A percentile compares a stretch with the other conserved stretches of the same genome.
These are phyloP conservation scores for Myiothlypis chrysogaster DNA, from an alignment of 2,797 vertebrate species.

Conservation along the genomic window DNA sequence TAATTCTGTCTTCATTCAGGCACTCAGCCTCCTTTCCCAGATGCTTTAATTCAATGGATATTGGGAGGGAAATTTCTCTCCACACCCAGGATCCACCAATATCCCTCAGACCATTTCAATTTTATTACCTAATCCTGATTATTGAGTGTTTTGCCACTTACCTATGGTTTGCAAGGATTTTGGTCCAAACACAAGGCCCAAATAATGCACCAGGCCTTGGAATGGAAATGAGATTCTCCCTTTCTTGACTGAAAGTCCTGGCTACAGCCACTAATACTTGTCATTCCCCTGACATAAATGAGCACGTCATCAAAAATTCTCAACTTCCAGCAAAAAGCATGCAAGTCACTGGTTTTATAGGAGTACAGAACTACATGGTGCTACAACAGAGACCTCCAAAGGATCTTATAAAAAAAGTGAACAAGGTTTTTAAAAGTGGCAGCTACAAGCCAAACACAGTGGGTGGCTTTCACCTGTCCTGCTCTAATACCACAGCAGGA, in stretches of 20 bases:
- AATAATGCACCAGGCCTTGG: background rate
- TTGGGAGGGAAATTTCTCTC: slow-evolving; percentile 6
- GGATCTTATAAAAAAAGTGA: background rate
- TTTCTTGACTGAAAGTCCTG: background rate
- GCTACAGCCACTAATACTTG: background rate
- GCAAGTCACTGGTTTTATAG: background rate
- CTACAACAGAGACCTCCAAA: background rate
- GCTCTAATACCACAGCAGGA: background rate
- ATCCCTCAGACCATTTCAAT: background rate
- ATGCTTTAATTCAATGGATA: background rate
- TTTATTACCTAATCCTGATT: slow-evolving; percentile 28
- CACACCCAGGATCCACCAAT: background rate
- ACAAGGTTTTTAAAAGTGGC: background rate
- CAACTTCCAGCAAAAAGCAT: background rate
- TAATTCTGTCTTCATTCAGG: background rate
- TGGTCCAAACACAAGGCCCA: background rate
- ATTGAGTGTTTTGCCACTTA: slow-evolving; percentile 7
- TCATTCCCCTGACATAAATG: background rate
- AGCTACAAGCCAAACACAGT: background rate
- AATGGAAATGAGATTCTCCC: background rate
- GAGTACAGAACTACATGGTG: background rate
- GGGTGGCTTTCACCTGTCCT: slow-evolving; percentile 7
- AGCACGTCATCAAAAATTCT: background rate
- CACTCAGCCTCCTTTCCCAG: background rate
- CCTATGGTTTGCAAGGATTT: background rate